Percentiles rank a stretch among this genome's conserved stretches.
Conservation (phyloP, 2,888 invertebrate genomes). For the Aromia moschata region DNA sequence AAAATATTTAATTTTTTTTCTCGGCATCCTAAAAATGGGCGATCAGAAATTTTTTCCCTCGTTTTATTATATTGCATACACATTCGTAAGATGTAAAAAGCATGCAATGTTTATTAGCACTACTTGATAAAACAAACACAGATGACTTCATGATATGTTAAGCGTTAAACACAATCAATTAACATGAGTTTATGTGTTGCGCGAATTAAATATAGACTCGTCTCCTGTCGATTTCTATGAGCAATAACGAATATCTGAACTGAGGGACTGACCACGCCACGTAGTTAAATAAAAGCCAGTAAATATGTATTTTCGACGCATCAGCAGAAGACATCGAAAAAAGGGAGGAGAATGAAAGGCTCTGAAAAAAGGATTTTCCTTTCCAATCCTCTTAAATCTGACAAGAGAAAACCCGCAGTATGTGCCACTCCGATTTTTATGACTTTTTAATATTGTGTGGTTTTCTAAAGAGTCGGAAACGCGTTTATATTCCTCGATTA, state of each 20-base stretch:
- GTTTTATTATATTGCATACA: conserved; percentile 7
- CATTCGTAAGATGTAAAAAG: conserved; percentile 19
- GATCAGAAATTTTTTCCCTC: neutral
- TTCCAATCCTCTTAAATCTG: no score
- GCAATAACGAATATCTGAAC: conserved; percentile 5
- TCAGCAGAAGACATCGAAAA: no score
- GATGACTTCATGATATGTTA: conserved; percentile 23
- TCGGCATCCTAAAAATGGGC: neutral
- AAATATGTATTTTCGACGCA: no score
- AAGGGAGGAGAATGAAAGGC: no score
- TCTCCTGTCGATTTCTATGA: conserved; percentile 13
- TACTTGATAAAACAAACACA: conserved; percentile 21
- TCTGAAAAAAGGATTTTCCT: no score
- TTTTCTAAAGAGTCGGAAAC: no score
- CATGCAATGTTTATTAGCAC: conserved; percentile 16
- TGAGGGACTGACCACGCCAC: neutral
- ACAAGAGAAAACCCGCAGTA: no score
- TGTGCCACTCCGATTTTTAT: no score
- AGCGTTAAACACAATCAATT: conserved; percentile 21
- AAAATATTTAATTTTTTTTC: no score
- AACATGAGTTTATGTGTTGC: conserved; percentile 16
- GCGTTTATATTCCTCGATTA: no score
- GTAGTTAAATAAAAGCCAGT: no score
- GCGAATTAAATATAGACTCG: conserved; percentile 13
- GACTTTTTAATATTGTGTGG: no score